phyloP scores from a whole-genome alignment of 2,888 invertebrate genomes.

The Andrena camellia region DNA sequence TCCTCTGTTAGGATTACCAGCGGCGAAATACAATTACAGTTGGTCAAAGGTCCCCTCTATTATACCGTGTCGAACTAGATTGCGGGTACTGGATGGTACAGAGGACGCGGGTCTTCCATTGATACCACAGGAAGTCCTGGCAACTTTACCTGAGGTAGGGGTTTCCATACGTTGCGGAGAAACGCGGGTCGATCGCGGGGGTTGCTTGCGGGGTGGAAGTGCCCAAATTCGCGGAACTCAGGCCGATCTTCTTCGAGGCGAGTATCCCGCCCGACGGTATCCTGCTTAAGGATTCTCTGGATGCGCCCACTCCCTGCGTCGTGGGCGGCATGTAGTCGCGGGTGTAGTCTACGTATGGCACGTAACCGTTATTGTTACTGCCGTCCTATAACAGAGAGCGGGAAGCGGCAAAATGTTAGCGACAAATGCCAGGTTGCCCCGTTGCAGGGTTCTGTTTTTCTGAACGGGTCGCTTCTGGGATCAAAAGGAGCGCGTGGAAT shows the following conservation, averaged over 20 bases:
- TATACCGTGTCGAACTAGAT: slow-evolving; percentile 52
- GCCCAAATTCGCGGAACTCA: slow-evolving; percentile 83
- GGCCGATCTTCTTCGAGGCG: slow-evolving; percentile 83
- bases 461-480: slow-evolving; percentile 3
- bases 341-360: slow-evolving; percentile 95
- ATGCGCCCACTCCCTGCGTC: slow-evolving; percentile 84
- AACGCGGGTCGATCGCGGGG: slow-evolving; percentile 91
- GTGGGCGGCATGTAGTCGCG: slow-evolving; percentile 95
- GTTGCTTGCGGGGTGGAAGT: slow-evolving; percentile 81
- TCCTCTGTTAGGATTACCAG: slow-evolving; percentile 38
- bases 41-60: slow-evolving; percentile 56
- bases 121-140: slow-evolving; percentile 1
- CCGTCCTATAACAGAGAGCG: slow-evolving; percentile 87
- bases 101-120: slow-evolving; percentile 18
- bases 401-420: slow-evolving; percentile 15
- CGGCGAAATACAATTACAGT: slow-evolving; percentile 49
- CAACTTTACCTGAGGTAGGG: slow-evolving; percentile 91
- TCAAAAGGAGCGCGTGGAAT: slow-evolving; percentile 4
- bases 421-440: background rate
- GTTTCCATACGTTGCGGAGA: slow-evolving; percentile 95
- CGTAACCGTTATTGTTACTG: slow-evolving; percentile 94
- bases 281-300: slow-evolving; percentile 84
- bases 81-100: slow-evolving; percentile 44
- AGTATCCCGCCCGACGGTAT: slow-evolving; percentile 82
- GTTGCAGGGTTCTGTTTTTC: background rate